Base-by-base conservation (phyloP, 2,797 vertebrate species). In the Poeciliopsis presidionis region DNA sequence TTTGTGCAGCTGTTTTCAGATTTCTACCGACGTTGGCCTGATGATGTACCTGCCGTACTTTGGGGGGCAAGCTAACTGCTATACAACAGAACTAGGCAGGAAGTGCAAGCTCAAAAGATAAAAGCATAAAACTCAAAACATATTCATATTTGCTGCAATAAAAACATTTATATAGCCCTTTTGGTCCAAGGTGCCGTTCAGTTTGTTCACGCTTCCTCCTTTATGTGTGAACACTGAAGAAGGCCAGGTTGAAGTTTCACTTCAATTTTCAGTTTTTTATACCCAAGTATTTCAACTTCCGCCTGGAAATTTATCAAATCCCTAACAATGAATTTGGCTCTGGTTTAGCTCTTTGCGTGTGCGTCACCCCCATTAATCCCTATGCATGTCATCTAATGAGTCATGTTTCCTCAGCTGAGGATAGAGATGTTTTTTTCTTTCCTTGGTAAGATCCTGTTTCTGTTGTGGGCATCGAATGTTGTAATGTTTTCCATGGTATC, bases 371-470 rank as follows among this genome's bases (percentile, higher is more conserved):
- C 41, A n/a, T n/a, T 70, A 70, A 14, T 70, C 36, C 63, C 25
- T 67, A 67, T 45, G 39, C 39, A 69, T 43, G 43, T 43, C 9
- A n/a, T 45, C 39, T 28, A 7, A 45, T 70, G 25, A 70, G 41
- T 70, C 67, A 70, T 70, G 41, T 28, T 70, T 18, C 67, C 67
- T 45, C 41, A 70, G 39, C 41, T 70, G 41, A 45, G 39, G 67
- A 70, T 14, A 70, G 41, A 69, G 22, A n/a, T 69, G 20, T 9
- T 69, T 28, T 8, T 43, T 67, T 45, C 3, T 69, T 69, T 3
- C 41, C 41, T 41, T 45, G 41, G 65, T 45, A 25, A 69, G 41
- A 69, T 69, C 20, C 65, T 14, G 39, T 43, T 69, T 69, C 65
- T 45, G 25, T 70, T 70, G 41, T 70, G 25, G 41, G 11, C 22